Base-by-base conservation (phyloP, 2,888 invertebrate species). In the Agonum fuliginosum region DNA sequence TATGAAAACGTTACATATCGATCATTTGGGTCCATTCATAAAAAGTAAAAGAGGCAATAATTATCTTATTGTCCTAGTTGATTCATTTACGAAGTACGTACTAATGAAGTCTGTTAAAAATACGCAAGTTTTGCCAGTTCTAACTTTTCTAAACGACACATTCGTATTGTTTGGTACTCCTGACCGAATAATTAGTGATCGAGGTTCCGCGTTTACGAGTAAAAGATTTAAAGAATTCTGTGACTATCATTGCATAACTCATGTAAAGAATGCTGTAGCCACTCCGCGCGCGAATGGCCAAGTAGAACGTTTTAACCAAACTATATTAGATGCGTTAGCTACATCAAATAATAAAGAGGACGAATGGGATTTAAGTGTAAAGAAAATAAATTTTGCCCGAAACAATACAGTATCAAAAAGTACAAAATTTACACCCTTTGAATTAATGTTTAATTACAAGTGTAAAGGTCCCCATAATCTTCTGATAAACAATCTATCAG, bases 21-120 rank as follows among this genome's bases (percentile, higher is more conserved):
- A 83, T 54, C 83, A 84, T 37, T 67, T 83, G 27, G 82, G 83
- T 2, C 83, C 82, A 4, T 83, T 82, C 73, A 80, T 81, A 4
- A 79, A 79, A 77, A 80, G 81, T 10, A 78, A 71, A 19, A 76
- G 80, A 19, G 80, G 78, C 0, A 78, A 78, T 62, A 58, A 46
- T 54, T 80, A 83, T 30, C 73, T 83, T n/a, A 65, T 83, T 12
- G 83, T 83, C 0, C 30, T 78, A 0, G 80, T 81, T 24, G 81
- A 82, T 54, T 78, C 81, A 3, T 82, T 82, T 65, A 81, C 82
- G 5, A 82, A 82, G 75, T 83, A 81, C 77, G 79, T 81, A 1
- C 82, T 81, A 62, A 78, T 81, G 1, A 76, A 46, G 2, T 62
- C 81, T n/a, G n/a, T 12, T 41, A 41, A 10, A 41, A 41, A 41